Evolutionary conservation across 2,888 invertebrate species (phyloP).

Genomic region (Thymelicus lineola): DNA sequence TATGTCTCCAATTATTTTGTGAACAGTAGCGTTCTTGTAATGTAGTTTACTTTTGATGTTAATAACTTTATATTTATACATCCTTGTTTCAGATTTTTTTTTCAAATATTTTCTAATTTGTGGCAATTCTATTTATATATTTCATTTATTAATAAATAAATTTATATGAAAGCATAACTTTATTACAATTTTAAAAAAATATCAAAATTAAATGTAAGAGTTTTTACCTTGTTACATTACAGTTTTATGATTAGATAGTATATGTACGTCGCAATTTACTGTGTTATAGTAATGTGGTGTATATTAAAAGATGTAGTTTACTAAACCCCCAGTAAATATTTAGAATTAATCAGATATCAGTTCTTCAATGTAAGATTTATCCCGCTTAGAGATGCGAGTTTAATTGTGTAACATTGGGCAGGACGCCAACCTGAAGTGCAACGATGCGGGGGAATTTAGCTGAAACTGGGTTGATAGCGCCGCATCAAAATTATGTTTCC

Average conservation of each 20-base stretch:
- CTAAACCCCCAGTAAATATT: slow-evolving; percentile 16
- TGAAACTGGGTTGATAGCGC: slow-evolving; percentile 40
- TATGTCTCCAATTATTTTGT: not conserved
- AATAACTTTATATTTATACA: too few relatives aligned
- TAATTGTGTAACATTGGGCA: slow-evolving; percentile 56
- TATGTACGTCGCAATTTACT: too few relatives aligned
- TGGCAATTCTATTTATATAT: too few relatives aligned
- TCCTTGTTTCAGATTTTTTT: too few relatives aligned
- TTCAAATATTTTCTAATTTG: too few relatives aligned
- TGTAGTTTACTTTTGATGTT: not conserved
- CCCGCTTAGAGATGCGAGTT: slow-evolving; percentile 44
- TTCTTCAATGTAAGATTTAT: slow-evolving; percentile 32
- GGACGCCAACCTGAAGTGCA: slow-evolving; percentile 52
- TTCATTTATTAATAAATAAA: too few relatives aligned
- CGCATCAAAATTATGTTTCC: slow-evolving; percentile 21
- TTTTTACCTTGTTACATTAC: too few relatives aligned
- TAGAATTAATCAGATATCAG: slow-evolving; percentile 14
- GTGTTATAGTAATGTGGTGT: too few relatives aligned
- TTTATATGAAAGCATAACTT: too few relatives aligned
- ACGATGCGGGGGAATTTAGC: slow-evolving; percentile 48
- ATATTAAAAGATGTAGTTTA: not conserved
- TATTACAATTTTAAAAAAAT: too few relatives aligned
- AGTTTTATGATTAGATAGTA: too few relatives aligned
- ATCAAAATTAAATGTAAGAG: too few relatives aligned
- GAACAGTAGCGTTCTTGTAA: not conserved